phyloP scores from a whole-genome alignment of 2,888 invertebrate genomes.

The Corbicula japonica region DNA sequence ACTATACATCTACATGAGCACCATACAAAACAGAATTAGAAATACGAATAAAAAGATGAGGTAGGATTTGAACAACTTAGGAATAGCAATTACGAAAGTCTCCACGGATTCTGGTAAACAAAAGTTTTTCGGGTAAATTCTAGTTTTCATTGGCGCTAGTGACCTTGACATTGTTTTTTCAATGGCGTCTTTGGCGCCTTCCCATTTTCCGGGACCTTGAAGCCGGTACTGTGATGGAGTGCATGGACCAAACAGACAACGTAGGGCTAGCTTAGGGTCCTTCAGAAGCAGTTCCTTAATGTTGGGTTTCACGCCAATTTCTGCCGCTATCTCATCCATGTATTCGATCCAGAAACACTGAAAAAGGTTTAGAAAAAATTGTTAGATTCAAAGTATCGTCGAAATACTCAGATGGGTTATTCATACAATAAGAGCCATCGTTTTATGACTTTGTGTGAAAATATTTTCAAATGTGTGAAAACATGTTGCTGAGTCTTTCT shows the following conservation, averaged over 20 bases:
- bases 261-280: conserved; percentile 78
- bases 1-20: conserved; percentile 19
- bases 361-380: conserved; percentile 35
- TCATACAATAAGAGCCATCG: no score
- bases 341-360: conserved; percentile 85
- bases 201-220: conserved; percentile 79
- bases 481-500: no score
- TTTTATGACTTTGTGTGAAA: no score
- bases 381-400: background rate
- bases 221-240: conserved; percentile 84
- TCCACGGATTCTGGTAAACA: conserved; percentile 20
- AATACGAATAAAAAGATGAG: conserved; percentile 60
- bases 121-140: conserved; percentile 62
- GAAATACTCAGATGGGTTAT: no score
- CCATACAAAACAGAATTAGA: conserved; percentile 65
- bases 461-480: no score
- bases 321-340: conserved; percentile 83
- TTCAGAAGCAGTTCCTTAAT: conserved; percentile 69
- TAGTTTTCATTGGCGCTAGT: conserved; percentile 59
- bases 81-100: conserved; percentile 44
- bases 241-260: conserved; percentile 83
- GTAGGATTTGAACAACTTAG: conserved; percentile 62
- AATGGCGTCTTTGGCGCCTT: conserved; percentile 74
- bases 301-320: conserved; percentile 80
- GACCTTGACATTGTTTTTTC: conserved; percentile 57